These are phyloP conservation scores for Anthopleura xanthogrammica DNA, from an alignment of 92 coral and sea anemone genomes.

Conservation along the genomic window DNA sequence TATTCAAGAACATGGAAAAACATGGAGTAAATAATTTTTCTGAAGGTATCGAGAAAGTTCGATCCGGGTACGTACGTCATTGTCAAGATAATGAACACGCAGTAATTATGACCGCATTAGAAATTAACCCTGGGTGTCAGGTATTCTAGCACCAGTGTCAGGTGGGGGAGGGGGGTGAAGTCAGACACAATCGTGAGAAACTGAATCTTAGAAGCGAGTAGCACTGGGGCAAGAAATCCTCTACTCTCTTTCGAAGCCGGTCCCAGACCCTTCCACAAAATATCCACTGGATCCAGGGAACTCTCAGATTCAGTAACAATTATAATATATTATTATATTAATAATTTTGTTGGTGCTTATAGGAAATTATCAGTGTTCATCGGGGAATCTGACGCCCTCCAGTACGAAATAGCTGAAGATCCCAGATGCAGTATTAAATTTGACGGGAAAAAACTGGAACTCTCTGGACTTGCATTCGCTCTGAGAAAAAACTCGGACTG, in stretches of 20 bases:
- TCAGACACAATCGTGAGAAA: too few relatives aligned
- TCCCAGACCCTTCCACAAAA: too few relatives aligned
- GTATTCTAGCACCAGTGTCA: too few relatives aligned
- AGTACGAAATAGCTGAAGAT: conserved; percentile 50
- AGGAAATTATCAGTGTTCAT: conserved; percentile 74
- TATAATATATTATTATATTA: neutral
- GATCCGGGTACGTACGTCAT: conserved; percentile 63
- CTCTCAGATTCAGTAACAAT: too few relatives aligned
- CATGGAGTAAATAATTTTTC: conserved; percentile 63
- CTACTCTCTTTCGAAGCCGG: too few relatives aligned
- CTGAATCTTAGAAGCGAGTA: too few relatives aligned
- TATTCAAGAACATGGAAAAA: conserved; percentile 70
- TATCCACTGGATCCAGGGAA: too few relatives aligned
- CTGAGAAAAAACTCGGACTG: conserved; percentile 71
- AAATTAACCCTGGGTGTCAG: too few relatives aligned
- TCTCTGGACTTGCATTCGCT: conserved; percentile 82
- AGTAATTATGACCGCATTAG: too few relatives aligned
- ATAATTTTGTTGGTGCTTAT: neutral
- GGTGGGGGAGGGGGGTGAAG: too few relatives aligned
- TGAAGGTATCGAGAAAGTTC: conserved; percentile 58
- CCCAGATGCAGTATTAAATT: conserved; percentile 66
- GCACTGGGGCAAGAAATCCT: too few relatives aligned
- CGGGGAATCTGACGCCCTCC: conserved; percentile 55
- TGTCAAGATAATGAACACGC: too few relatives aligned
- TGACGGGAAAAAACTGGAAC: conserved; percentile 65